Percentiles rank a stretch among this genome's conserved stretches.
These are phyloP conservation scores for Popillia japonica DNA, from an alignment of 1,140 invertebrate genomes.

Conservation along the genomic window DNA sequence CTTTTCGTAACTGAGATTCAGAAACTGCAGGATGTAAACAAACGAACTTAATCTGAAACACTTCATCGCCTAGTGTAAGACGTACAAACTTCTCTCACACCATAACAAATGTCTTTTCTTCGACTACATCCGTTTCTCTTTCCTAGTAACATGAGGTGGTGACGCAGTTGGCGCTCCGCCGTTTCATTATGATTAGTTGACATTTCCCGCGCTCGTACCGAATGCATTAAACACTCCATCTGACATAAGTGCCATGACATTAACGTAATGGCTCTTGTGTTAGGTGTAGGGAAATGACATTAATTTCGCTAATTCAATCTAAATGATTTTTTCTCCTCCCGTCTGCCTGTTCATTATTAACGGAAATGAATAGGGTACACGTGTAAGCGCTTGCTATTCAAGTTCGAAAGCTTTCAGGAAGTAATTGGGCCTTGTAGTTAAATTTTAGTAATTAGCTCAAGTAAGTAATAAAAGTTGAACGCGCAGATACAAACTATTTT, in stretches of 20 bases:
- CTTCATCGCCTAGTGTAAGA: neutral
- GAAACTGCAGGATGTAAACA: constrained; percentile 26
- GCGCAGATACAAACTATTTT: no score
- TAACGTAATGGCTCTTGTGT: constrained; percentile 31
- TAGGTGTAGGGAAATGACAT: constrained; percentile 20
- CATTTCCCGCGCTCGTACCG: constrained; percentile 10
- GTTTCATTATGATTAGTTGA: constrained; percentile 32
- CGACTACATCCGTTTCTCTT: neutral
- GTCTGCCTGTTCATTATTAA: constrained; percentile 13
- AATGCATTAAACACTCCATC: constrained; percentile 33
- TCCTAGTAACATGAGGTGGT: neutral
- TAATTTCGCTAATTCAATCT: constrained; percentile 31
- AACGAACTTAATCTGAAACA: constrained; percentile 8
- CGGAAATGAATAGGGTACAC: constrained; percentile 1
- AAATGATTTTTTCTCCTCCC: constrained; percentile 13
- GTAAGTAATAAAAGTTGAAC: no score
- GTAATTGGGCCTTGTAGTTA: neutral
- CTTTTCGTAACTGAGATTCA: constrained; percentile 17
- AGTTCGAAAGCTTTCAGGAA: neutral
- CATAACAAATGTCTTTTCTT: neutral
- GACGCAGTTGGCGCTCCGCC: neutral
- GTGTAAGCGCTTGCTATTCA: neutral
- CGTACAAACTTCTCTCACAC: neutral
- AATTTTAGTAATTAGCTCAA: neutral
- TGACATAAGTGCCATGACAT: constrained; percentile 19